Percentiles rank a stretch among this genome's conserved stretches.
Conservation (phyloP, 2,888 invertebrate species). For the Chrysotoxum bicinctum region DNA sequence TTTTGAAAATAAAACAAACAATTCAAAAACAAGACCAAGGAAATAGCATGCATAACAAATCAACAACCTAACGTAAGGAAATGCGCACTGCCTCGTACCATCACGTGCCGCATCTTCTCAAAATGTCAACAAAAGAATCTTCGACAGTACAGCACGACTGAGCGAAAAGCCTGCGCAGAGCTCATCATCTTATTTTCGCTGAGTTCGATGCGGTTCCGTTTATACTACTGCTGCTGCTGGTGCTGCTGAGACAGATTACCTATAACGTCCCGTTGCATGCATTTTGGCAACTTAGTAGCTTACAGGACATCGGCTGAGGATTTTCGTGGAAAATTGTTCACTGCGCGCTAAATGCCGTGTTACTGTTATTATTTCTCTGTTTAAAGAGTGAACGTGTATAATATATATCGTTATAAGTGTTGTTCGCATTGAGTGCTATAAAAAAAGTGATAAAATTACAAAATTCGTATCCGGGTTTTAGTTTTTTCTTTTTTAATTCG, state of each 20-base stretch:
- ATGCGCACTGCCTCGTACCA: conserved; percentile 40
- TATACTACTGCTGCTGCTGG: conserved; percentile 3
- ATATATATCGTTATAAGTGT: background rate
- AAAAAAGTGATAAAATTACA: conserved; percentile 18
- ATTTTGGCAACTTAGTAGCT: conserved; percentile 77
- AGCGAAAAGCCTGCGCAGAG: conserved; percentile 60
- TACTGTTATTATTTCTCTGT: conserved; percentile 12
- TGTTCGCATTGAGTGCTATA: background rate
- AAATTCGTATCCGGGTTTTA: conserved; percentile 36
- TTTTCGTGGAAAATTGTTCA: conserved; percentile 20
- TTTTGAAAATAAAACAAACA: conserved; percentile 4
- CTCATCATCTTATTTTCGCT: conserved; percentile 48
- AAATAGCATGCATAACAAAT: conserved; percentile 39
- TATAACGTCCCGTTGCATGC: conserved; percentile 50
- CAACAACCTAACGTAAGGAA: conserved; percentile 62
- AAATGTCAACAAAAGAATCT: conserved; percentile 66
- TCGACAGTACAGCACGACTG: conserved; percentile 29
- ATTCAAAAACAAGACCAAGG: background rate
- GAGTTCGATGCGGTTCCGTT: conserved; percentile 64
- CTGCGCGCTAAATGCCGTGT: conserved; percentile 21
- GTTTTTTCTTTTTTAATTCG: conserved; percentile 11
- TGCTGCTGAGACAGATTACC: conserved; percentile 15
- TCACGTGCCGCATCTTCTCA: conserved; percentile 45
- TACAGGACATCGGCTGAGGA: conserved; percentile 77
- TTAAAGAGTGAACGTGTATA: conserved; percentile 15